phyloP scores from a whole-genome alignment of 2,888 invertebrate species.

The Ernsta delagoae region DNA sequence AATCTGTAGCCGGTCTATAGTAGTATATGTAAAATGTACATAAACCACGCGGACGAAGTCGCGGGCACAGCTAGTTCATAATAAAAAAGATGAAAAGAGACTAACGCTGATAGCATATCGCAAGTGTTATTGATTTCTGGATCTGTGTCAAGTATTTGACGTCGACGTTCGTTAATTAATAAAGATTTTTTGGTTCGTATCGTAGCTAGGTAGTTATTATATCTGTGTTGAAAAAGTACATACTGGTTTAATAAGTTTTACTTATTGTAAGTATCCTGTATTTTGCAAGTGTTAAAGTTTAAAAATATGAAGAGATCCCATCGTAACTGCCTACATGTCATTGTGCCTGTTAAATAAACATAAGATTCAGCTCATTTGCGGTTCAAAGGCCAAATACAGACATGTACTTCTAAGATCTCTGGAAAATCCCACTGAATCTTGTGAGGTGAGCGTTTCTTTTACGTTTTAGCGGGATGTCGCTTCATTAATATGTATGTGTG shows the following conservation, averaged over 20 bases:
- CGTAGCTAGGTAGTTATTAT: no score
- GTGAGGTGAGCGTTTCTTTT: slow-evolving; percentile 51
- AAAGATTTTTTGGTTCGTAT: slow-evolving; percentile 9
- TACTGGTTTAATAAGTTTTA: no score
- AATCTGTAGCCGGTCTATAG: no score
- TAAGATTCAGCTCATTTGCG: slow-evolving; percentile 36
- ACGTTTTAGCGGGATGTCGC: slow-evolving; percentile 47
- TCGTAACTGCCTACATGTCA: no score
- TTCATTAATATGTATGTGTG: slow-evolving; percentile 71
- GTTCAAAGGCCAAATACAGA: background rate
- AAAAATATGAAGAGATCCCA: no score
- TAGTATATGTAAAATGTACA: no score
- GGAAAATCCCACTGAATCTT: slow-evolving; percentile 49
- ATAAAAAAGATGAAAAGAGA: slow-evolving; percentile 18
- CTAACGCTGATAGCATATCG: slow-evolving; percentile 19
- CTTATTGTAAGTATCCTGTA: no score
- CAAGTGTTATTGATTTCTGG: slow-evolving; percentile 29
- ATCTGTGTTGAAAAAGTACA: no score
- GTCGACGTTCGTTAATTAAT: slow-evolving; percentile 23
- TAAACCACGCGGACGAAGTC: no score
- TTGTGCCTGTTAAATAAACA: slow-evolving; percentile 4
- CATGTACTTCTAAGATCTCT: slow-evolving; percentile 10
- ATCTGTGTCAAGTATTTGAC: slow-evolving; percentile 32
- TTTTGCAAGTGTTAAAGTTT: no score
- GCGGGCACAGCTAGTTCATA: no score